A percentile compares a stretch with the other conserved stretches of the same genome.
phyloP scores from a whole-genome alignment of 2,888 invertebrate species.

The Oligia latruncula region DNA sequence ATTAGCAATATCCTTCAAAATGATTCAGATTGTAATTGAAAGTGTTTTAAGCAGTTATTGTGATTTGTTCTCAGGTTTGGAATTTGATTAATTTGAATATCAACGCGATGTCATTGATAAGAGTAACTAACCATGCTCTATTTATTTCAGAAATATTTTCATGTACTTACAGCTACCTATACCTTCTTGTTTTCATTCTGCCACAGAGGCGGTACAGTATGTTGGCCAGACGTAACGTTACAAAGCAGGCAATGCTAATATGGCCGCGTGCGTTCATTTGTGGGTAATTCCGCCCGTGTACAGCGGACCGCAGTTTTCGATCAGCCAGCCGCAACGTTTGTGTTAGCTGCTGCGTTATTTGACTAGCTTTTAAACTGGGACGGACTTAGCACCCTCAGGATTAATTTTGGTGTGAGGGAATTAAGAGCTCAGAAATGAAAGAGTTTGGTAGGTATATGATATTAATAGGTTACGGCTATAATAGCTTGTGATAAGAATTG shows the following conservation, averaged over 20 bases:
- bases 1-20: background rate
- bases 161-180: background rate
- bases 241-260: constrained; percentile 37
- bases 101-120: background rate
- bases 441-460: background rate
- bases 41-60: too few relatives aligned
- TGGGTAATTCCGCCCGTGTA: constrained; percentile 70
- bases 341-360: constrained; percentile 58
- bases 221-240: constrained; percentile 13
- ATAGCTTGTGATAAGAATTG: background rate
- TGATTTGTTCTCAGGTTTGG: background rate
- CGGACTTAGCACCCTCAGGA: constrained; percentile 2
- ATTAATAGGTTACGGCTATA: background rate
- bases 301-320: constrained; percentile 78
- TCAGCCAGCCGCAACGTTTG: constrained; percentile 68
- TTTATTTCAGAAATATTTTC: background rate
- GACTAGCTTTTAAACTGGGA: constrained; percentile 34
- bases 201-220: constrained; percentile 17
- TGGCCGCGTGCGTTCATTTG: constrained; percentile 63
- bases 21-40: background rate
- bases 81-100: background rate
- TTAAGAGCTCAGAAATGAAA: background rate
- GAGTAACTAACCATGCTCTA: background rate
- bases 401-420: background rate
- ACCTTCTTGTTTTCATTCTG: background rate